These are phyloP conservation scores for Fopius arisanus DNA, from an alignment of 1,140 invertebrate genomes.

Conservation along the genomic window DNA sequence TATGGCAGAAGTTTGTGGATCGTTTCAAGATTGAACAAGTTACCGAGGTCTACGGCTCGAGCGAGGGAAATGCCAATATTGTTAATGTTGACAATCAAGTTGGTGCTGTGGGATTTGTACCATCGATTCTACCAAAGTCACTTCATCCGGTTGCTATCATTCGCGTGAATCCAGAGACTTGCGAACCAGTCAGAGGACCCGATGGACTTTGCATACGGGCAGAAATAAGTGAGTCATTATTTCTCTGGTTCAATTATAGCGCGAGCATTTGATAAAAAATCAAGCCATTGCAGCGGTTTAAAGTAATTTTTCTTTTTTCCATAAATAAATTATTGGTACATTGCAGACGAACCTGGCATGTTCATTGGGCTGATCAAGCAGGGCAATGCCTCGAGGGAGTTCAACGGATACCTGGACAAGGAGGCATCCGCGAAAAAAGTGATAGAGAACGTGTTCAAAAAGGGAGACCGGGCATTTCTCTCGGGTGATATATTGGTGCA, in stretches of 20 bases:
- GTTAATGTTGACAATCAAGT: constrained; percentile 75
- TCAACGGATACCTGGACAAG: constrained; percentile 73
- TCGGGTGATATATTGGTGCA: constrained; percentile 78
- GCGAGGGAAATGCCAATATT: constrained; percentile 80
- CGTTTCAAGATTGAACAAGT: constrained; percentile 73
- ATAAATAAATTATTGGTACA: neutral
- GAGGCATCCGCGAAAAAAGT: constrained; percentile 77
- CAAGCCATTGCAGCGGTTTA: constrained; percentile 29
- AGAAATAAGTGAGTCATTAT: constrained; percentile 64
- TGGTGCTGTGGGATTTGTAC: constrained; percentile 80
- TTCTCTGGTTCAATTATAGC: no score
- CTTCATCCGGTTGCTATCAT: constrained; percentile 69
- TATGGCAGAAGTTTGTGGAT: constrained; percentile 63
- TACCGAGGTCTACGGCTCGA: constrained; percentile 79
- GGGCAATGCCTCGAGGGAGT: constrained; percentile 63
- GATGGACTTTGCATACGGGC: constrained; percentile 74
- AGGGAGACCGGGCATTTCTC: constrained; percentile 76
- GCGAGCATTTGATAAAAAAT: constrained; percentile 20
- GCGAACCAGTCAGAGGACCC: constrained; percentile 67
- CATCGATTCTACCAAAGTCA: constrained; percentile 67
- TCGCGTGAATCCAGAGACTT: constrained; percentile 68
- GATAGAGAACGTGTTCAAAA: constrained; percentile 72
- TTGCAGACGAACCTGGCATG: constrained; percentile 77
- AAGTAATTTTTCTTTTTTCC: no score
- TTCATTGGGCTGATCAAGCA: constrained; percentile 77